Evolutionary conservation across 1,140 invertebrate species (phyloP).

Genomic region (Pristionchus pacificus): DNA sequence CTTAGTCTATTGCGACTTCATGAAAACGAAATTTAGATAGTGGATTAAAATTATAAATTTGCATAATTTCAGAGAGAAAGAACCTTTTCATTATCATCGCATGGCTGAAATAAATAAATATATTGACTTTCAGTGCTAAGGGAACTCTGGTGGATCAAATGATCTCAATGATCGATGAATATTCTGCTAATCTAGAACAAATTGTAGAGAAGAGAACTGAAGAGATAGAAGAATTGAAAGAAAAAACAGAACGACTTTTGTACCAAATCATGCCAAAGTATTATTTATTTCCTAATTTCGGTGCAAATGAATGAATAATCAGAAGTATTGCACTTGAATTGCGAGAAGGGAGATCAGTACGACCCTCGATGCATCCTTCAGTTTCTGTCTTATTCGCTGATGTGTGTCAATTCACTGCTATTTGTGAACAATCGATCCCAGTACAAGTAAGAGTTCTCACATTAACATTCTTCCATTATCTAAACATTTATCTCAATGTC

Average conservation of each 20-base stretch:
- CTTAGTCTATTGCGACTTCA: too few species aligned
- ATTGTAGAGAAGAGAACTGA: slow-evolving; percentile 26
- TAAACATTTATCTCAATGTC: too few species aligned
- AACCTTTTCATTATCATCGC: too few species aligned
- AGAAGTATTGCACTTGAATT: slow-evolving; percentile 20
- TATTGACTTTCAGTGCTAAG: slow-evolving; percentile 20
- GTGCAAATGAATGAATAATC: background rate
- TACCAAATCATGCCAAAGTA: slow-evolving; percentile 25
- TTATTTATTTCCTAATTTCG: background rate
- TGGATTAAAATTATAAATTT: slow-evolving; percentile 9
- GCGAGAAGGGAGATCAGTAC: slow-evolving; percentile 4
- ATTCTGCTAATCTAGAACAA: slow-evolving; percentile 26
- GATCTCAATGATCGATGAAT: slow-evolving; percentile 32
- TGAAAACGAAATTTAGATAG: background rate
- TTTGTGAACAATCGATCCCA: slow-evolving; percentile 26
- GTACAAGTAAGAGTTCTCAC: slow-evolving; percentile 21
- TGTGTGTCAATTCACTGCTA: slow-evolving; percentile 24
- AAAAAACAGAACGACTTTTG: slow-evolving; percentile 18
- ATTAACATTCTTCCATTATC: background rate
- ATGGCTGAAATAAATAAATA: too few species aligned
- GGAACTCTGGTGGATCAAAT: slow-evolving; percentile 32
- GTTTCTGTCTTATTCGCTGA: slow-evolving; percentile 18
- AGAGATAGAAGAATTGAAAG: slow-evolving; percentile 19
- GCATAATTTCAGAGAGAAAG: background rate
- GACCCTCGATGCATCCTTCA: slow-evolving; percentile 11